Percentiles rank a stretch among this genome's conserved stretches.
Conservation (phyloP, 2,797 vertebrate genomes). For the Gastrophryne carolinensis region DNA sequence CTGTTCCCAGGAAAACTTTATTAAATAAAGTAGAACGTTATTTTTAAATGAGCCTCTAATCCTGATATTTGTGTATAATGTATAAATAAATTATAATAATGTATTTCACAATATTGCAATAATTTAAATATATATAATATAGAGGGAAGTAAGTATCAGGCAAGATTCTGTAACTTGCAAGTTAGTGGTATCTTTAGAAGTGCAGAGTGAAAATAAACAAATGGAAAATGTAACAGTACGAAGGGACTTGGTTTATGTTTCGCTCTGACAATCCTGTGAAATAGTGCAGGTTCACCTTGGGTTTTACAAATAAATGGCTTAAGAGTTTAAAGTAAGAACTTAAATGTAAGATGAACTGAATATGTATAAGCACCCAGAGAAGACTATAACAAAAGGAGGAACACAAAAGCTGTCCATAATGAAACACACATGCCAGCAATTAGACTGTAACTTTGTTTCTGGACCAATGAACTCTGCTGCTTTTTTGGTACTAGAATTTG, state of each 20-base stretch:
- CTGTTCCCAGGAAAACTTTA: too few relatives aligned
- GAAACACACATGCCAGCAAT: constrained; percentile 44
- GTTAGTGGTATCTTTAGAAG: constrained; percentile 45
- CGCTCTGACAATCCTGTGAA: constrained; percentile 48
- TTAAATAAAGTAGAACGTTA: too few relatives aligned
- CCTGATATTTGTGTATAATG: too few relatives aligned
- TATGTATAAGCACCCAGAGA: constrained; percentile 34
- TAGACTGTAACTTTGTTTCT: constrained; percentile 25
- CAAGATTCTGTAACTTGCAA: neutral
- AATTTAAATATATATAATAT: too few relatives aligned
- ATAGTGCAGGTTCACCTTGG: constrained; percentile 51
- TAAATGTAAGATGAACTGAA: constrained; percentile 41
- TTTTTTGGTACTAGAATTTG: constrained; percentile 29
- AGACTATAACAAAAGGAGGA: constrained; percentile 15
- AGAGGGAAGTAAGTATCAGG: too few relatives aligned
- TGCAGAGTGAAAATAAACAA: constrained; percentile 46
- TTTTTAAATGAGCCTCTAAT: too few relatives aligned
- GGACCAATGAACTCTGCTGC: neutral
- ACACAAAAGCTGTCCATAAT: constrained; percentile 24
- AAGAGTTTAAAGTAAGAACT: constrained; percentile 48
- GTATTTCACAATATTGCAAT: too few relatives aligned
- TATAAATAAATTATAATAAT: too few relatives aligned
- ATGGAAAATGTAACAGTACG: constrained; percentile 44
- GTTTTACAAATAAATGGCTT: constrained; percentile 53
- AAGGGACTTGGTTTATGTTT: constrained; percentile 43